phyloP scores from a whole-genome alignment of 2,797 vertebrate species.

The Acrossocheilus fasciatus region DNA sequence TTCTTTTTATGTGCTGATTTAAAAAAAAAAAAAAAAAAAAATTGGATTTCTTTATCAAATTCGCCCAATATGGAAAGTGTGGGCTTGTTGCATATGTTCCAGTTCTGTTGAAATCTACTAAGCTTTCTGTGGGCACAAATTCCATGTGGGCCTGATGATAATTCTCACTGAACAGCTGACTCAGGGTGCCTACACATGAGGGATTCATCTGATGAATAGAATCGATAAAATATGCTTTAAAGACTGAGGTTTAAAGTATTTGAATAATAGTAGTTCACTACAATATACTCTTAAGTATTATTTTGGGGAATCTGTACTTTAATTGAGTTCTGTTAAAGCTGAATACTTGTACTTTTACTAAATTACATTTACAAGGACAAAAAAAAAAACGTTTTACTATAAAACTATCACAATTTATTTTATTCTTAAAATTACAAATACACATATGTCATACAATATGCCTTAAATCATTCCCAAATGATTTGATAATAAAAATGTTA shows the following conservation, averaged over 20 bases:
- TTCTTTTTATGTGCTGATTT: background rate
- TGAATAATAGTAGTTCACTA: background rate
- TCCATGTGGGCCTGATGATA: background rate
- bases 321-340: background rate
- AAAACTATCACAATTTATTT: background rate
- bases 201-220: background rate
- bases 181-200: background rate
- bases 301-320: background rate
- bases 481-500: background rate
- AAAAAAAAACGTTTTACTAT: background rate
- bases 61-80: background rate
- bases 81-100: background rate
- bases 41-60: background rate
- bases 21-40: background rate
- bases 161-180: slow-evolving; percentile 3
- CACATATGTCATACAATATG: background rate
- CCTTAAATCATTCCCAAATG: background rate
- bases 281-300: background rate
- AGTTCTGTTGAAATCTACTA: background rate
- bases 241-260: background rate
- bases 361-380: background rate
- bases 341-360: background rate
- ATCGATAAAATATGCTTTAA: background rate
- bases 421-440: background rate
- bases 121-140: background rate